Conservation (phyloP, 2,888 invertebrate genomes). For the Chrysomela aeneicollis region DNA sequence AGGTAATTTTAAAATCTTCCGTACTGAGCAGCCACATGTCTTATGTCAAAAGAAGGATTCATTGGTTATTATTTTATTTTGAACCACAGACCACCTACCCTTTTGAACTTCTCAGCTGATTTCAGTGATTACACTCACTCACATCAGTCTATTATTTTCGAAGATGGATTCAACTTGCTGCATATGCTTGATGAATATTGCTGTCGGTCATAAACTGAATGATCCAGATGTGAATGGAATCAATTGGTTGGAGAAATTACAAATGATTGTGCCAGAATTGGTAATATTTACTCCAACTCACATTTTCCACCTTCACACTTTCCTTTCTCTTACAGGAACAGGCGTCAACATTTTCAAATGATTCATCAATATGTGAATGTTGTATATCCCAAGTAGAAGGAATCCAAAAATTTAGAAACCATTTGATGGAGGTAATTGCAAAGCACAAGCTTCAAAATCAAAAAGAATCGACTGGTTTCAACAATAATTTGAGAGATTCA, state of each 20-base stretch:
- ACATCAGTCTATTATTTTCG: no score
- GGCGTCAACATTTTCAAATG: slow-evolving; percentile 19
- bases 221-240: slow-evolving; percentile 31
- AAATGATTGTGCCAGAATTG: slow-evolving; percentile 36
- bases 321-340: slow-evolving; percentile 36
- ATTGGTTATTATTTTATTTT: no score
- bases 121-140: no score
- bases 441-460: background rate
- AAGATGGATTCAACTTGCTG: slow-evolving; percentile 19
- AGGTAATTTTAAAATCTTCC: no score
- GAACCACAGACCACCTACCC: no score
- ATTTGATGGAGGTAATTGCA: background rate
- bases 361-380: slow-evolving; percentile 34
- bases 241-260: slow-evolving; percentile 33
- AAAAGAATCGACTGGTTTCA: background rate
- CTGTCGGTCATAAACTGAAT: slow-evolving; percentile 13
- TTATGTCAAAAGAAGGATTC: no score
- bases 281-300: slow-evolving; percentile 20
- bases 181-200: slow-evolving; percentile 21
- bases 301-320: background rate
- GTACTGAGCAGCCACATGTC: no score
- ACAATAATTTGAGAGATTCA: background rate
- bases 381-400: slow-evolving; percentile 36
- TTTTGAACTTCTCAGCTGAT: no score
- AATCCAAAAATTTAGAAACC: slow-evolving; percentile 36